Evolutionary conservation across 1,140 invertebrate genomes (phyloP).

Genomic region (Neodiprion lecontei): DNA sequence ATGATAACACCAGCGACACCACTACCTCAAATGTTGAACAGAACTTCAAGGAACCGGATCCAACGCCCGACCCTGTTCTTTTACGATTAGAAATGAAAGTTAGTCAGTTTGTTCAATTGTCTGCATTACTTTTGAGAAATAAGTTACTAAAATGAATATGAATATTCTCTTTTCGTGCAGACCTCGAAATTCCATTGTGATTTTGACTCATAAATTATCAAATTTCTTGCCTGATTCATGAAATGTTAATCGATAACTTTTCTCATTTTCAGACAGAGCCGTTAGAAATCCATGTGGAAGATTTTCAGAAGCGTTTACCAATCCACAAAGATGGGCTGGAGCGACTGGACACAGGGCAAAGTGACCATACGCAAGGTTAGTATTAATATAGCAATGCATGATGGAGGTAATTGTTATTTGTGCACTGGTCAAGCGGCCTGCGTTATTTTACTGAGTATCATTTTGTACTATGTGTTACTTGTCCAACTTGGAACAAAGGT

Average conservation of each 20-base stretch:
- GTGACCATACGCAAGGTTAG: constrained; percentile 46
- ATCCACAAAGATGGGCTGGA: constrained; percentile 40
- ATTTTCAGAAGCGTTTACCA: constrained; percentile 39
- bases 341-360: constrained; percentile 42
- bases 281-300: constrained; percentile 44
- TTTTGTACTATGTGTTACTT: too few relatives aligned
- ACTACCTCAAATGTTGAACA: constrained; percentile 43
- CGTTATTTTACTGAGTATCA: not conserved
- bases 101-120: constrained; percentile 20
- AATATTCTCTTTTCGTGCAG: too few relatives aligned
- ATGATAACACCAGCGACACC: constrained; percentile 29
- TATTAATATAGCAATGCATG: constrained; percentile 10
- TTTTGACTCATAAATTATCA: constrained; percentile 6
- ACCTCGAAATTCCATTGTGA: not conserved
- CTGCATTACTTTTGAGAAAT: constrained; percentile 1
- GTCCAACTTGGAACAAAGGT: too few relatives aligned
- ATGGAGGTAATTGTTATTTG: too few relatives aligned
- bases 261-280: constrained; percentile 48
- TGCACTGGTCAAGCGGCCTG: not conserved
- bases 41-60: constrained; percentile 41
- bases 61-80: constrained; percentile 43
- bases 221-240: not conserved
- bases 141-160: not conserved
- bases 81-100: constrained; percentile 56
- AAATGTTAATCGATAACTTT: constrained; percentile 12